Base-by-base conservation (phyloP, 2,797 vertebrate genomes). In the Xerus rutilus region DNA sequence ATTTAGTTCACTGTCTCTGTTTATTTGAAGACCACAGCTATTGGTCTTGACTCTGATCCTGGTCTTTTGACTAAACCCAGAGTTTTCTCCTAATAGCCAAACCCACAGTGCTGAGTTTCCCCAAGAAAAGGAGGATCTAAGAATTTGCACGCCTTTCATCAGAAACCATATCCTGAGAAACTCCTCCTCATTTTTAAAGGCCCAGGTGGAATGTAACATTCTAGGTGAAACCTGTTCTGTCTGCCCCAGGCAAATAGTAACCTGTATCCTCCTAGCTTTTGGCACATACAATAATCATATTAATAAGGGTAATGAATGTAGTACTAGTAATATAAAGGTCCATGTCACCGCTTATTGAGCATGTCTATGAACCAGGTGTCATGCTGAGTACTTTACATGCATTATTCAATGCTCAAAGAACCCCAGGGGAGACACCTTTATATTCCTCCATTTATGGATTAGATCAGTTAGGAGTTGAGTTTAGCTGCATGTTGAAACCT, bases 391-490 rank as follows among this genome's bases (percentile, higher is more conserved):
- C 47, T 83, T 95, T 86, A 23, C 65, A 95, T 97, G 93, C 92
- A 95, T 96, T 96, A 97, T 93, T 96, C 90, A 97, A 92, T 39
- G 64, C 74, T 94, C 90, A 77, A 92, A 95, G 86, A 97, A 96
- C 65, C 7, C 64, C 5, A 10, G 49, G 69, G 85, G 82, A 94
- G 73, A 67, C 67, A 79, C 52, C 64, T 25, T 93, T 91, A 87
- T 95, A 90, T 93, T 49, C 18, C 59, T 77, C 17, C 9, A 52
- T 92, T 96, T 93, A 93, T 86, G 93, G 92, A 94, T 76, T 59
- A 0, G 89, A 69, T 92, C 88, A 85, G 64, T 57, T n/a, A 84
- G 62, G 81, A 83, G 45, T 76, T 78, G 54, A 86, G 74, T 94
- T 90, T 84, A 93, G 69, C 64, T 65, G 69, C 85, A 43, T 65